Percentiles rank a stretch among this genome's conserved stretches.
These are phyloP conservation scores for Corythaeola cristata DNA, from an alignment of 2,113 vertebrate species.

Conservation along the genomic window DNA sequence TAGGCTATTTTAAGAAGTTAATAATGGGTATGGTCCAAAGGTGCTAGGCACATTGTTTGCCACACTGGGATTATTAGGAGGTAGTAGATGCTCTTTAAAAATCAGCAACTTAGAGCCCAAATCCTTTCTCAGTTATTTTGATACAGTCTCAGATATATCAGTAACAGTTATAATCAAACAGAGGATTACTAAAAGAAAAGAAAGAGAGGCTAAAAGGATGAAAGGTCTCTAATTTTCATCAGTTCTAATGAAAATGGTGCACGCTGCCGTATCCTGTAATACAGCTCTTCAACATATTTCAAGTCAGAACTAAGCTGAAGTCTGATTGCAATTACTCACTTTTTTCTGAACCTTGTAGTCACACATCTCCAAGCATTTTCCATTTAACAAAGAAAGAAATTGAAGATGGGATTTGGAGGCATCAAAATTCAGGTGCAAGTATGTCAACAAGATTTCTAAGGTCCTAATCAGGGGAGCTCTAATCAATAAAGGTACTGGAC, in stretches of 20 bases:
- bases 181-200: background rate
- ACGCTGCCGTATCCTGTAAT: background rate
- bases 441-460: background rate
- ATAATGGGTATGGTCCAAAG: background rate
- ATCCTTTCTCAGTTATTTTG: background rate
- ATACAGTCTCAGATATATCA: background rate
- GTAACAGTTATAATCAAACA: background rate
- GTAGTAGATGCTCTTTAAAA: background rate
- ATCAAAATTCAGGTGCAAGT: background rate
- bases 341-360: background rate
- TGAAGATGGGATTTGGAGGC: background rate
- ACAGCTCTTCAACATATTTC: background rate
- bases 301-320: background rate
- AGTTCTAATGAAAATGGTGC: background rate
- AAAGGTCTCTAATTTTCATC: background rate
- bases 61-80: background rate
- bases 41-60: background rate
- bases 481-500: background rate
- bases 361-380: background rate
- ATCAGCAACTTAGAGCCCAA: background rate
- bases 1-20: background rate
- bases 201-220: background rate
- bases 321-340: background rate
- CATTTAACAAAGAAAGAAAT: background rate
- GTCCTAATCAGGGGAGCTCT: background rate